phyloP scores from a whole-genome alignment of 2,113 vertebrate species.

The Regulus satrapa region DNA sequence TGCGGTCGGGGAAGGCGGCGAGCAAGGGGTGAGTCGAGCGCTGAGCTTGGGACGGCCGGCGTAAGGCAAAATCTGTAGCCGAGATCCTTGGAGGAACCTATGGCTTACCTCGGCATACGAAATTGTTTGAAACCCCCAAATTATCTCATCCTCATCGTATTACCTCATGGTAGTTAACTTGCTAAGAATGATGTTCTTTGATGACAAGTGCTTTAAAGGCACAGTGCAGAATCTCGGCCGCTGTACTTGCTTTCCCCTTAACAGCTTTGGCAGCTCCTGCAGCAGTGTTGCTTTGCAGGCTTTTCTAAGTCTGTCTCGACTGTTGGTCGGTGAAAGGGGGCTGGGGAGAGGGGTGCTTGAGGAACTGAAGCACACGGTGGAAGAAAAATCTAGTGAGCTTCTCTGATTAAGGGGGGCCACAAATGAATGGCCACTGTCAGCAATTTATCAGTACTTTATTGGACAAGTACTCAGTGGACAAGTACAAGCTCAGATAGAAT shows the following conservation, averaged over 20 bases:
- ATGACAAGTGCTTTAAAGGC: slow-evolving; percentile 29
- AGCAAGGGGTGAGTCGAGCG: not conserved
- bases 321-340: not conserved
- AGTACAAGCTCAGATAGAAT: not conserved
- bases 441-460: not conserved
- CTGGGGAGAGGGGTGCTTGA: no score
- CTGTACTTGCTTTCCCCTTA: not conserved
- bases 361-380: not conserved
- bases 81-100: not conserved
- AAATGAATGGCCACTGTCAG: not conserved
- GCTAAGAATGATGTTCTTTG: not conserved
- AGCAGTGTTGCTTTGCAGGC: not conserved
- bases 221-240: not conserved
- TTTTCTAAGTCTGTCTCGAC: not conserved
- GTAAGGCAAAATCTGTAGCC: not conserved
- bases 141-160: not conserved
- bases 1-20: not conserved
- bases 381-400: not conserved
- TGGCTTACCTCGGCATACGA: not conserved
- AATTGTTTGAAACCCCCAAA: not conserved
- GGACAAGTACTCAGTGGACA: no score
- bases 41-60: not conserved
- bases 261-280: not conserved
- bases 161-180: slow-evolving; percentile 8
- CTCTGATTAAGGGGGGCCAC: not conserved